These are phyloP conservation scores for Ellobium chinense DNA, from an alignment of 2,888 invertebrate species.

Conservation along the genomic window DNA sequence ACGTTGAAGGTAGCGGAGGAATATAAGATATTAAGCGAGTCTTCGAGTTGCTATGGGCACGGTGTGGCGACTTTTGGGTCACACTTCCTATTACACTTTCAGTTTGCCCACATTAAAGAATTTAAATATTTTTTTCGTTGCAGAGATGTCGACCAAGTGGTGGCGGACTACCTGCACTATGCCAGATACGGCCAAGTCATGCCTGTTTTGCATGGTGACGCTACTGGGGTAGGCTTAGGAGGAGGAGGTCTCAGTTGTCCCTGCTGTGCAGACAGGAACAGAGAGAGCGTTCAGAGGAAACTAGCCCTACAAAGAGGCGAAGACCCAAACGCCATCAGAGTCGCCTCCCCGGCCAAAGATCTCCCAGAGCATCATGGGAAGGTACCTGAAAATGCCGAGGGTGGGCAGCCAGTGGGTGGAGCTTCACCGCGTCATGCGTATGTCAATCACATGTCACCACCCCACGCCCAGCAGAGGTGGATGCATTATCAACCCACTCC, in stretches of 20 bases:
- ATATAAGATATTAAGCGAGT: too few relatives aligned
- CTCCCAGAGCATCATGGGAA: not conserved
- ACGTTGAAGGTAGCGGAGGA: too few relatives aligned
- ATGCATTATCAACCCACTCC: slow-evolving; percentile 62
- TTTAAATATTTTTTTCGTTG: not conserved
- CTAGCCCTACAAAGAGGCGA: slow-evolving; percentile 31
- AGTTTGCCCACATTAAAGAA: too few relatives aligned
- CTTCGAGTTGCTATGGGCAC: too few relatives aligned
- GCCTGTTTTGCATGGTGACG: slow-evolving; percentile 50
- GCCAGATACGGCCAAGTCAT: slow-evolving; percentile 61
- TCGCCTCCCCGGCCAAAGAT: not conserved
- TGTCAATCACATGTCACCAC: slow-evolving; percentile 1
- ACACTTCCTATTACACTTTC: too few relatives aligned
- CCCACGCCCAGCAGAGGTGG: slow-evolving; percentile 52
- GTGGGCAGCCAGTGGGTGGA: not conserved
- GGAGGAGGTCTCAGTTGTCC: slow-evolving; percentile 54
- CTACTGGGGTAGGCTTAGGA: slow-evolving; percentile 54
- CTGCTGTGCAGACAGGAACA: slow-evolving; percentile 65
- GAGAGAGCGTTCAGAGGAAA: slow-evolving; percentile 57
- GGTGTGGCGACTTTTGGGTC: too few relatives aligned
- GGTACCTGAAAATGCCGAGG: not conserved
- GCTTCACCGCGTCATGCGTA: not conserved
- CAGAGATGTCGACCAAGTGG: slow-evolving; percentile 60
- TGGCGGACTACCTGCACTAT: slow-evolving; percentile 65
- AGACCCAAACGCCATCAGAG: not conserved